Base-by-base conservation (phyloP, 2,797 vertebrate genomes). In the Dendrocincla tyrannina region DNA sequence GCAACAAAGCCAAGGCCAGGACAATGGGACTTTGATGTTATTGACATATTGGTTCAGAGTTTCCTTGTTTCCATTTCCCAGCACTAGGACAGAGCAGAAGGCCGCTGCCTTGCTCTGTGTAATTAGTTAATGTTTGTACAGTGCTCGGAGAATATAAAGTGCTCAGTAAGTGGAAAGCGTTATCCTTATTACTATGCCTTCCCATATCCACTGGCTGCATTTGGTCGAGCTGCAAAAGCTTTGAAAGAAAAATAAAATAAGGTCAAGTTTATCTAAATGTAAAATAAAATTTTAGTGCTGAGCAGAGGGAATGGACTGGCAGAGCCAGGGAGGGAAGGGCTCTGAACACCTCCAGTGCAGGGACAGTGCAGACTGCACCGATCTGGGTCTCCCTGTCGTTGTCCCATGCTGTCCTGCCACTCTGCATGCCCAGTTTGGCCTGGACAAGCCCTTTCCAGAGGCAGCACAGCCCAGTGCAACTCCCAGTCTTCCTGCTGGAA, bases 81-180 rank as follows among this genome's bases (percentile, higher is more conserved):
- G 93, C 95, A 83, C 47, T 59, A 91, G 92, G 81, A 88, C 88
- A 19, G 93, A 93, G 85, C 88, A 91, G 13, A 80, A 84, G 88
- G 90, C 96, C 89, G 83, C 95, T 80, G 46, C 87, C 94, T 86
- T 52, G 87, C 94, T 95, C 76, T 95, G 92, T 96, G 95, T 97
- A 93, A 97, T 95, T 85, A 95, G 96, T 91, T 92, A 84, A 92
- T 91, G 93, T 97, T 97, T 97, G 95, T 89, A 85, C 52, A 96
- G 93, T 78, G 95, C 81, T 95, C 10, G 6, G 91, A 96, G 96
- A 97, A 95, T 95, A 94, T 90, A 92, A 97, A 96, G 92, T 91
- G 82, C 91, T 94, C 93, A 84, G 84, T 82, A 88, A 95, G 93
- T 93, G 94, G 95, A 96, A 94, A 95, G 94, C 78, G 20, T 92